Percentiles rank a stretch among this genome's conserved stretches.
Evolutionary conservation across 2,888 invertebrate genomes (phyloP).

Genomic region (Lepidochrysops patricia): DNA sequence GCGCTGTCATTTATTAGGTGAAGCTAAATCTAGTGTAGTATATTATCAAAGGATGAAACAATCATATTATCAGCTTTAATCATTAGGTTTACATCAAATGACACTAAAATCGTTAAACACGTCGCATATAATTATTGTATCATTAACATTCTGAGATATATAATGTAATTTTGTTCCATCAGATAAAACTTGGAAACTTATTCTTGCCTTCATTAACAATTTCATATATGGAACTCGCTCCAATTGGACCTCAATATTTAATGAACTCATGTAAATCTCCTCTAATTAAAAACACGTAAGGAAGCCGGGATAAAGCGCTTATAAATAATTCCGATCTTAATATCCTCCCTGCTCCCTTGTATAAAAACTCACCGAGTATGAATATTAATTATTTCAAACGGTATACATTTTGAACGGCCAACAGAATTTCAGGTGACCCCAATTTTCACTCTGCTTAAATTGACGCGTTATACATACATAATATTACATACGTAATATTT

Average conservation of each 20-base stretch:
- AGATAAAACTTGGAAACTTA: not conserved
- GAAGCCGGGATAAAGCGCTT: not conserved
- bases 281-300: conserved; percentile 8
- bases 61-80: too few relatives aligned
- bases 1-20: too few relatives aligned
- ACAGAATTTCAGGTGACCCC: not conserved
- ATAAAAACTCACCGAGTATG: not conserved
- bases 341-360: not conserved
- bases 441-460: not conserved
- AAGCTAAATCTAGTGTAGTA: too few relatives aligned
- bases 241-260: not conserved
- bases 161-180: too few relatives aligned
- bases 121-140: not conserved
- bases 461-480: conserved; percentile 6
- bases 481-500: not conserved
- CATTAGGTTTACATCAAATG: too few relatives aligned
- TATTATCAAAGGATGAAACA: too few relatives aligned
- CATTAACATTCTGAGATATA: not conserved
- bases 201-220: not conserved
- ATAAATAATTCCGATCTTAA: conserved; percentile 12
- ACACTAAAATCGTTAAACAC: not conserved
- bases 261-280: not conserved
- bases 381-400: conserved; percentile 7
- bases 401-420: conserved; percentile 8
- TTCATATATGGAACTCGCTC: not conserved